These are phyloP conservation scores for Pemphigus obesinymphae DNA, from an alignment of 1,140 invertebrate genomes.

Conservation along the genomic window DNA sequence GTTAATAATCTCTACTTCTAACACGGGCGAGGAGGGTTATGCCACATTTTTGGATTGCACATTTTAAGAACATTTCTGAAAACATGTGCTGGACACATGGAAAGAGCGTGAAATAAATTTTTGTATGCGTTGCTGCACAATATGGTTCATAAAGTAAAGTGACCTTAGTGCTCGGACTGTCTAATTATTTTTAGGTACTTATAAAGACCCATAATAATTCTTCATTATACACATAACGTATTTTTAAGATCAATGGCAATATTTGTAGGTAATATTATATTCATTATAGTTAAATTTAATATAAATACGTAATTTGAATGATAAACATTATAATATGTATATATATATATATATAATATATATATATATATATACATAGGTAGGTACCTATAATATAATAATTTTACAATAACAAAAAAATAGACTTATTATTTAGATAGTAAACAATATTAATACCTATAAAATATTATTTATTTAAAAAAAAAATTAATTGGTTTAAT, in stretches of 20 bases:
- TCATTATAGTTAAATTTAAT: neutral
- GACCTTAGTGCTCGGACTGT: neutral
- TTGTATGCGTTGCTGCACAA: neutral
- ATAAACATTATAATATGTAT: too few relatives aligned
- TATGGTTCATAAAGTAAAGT: neutral
- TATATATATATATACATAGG: too few relatives aligned
- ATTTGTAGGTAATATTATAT: neutral
- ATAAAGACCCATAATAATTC: neutral
- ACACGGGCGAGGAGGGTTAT: neutral
- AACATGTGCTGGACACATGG: constrained; percentile 5
- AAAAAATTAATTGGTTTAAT: too few relatives aligned
- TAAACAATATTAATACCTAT: too few relatives aligned
- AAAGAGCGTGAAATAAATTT: neutral
- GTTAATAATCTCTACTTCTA: neutral
- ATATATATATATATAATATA: too few relatives aligned
- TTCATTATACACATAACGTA: neutral
- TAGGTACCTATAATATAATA: too few relatives aligned
- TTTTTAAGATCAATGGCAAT: neutral
- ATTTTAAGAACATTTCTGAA: neutral
- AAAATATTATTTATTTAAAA: too few relatives aligned
- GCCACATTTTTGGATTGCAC: neutral
- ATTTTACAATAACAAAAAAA: neutral
- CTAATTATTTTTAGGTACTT: neutral
- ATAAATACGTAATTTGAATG: too few relatives aligned
- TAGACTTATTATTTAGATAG: too few relatives aligned